phyloP scores from a whole-genome alignment of 2,113 vertebrate genomes.

The Aphelocoma coerulescens region DNA sequence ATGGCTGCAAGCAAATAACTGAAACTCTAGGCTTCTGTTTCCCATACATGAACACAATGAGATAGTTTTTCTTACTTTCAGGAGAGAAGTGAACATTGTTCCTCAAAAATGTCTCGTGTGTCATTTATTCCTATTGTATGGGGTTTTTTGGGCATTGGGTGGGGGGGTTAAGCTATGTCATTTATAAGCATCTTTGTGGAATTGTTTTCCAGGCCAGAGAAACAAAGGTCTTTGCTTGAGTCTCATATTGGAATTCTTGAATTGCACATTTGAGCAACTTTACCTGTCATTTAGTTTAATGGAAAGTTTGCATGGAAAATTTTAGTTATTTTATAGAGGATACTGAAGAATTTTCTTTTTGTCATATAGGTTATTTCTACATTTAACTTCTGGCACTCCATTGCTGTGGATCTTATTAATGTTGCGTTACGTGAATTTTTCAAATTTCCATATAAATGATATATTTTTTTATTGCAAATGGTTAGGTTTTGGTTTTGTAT shows the following conservation, averaged over 20 bases:
- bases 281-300: background rate
- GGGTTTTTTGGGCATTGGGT: rapidly evolving
- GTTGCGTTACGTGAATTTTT: rapidly evolving
- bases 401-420: background rate
- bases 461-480: background rate
- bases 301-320: background rate
- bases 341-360: background rate
- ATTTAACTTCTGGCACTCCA: background rate
- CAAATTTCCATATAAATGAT: background rate
- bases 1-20: background rate
- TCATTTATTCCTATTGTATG: background rate
- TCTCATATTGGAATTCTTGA: background rate
- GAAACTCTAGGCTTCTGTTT: background rate
- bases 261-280: background rate
- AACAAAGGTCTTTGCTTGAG: background rate
- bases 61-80: background rate
- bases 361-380: background rate
- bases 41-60: background rate
- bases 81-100: background rate
- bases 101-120: background rate
- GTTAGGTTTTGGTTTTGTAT: background rate
- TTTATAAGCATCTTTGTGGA: background rate
- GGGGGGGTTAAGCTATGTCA: rapidly evolving
- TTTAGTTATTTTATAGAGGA: background rate
- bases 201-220: background rate